Base-by-base conservation (phyloP, 2,888 invertebrate species). In the Rhyacophila evoluta region DNA sequence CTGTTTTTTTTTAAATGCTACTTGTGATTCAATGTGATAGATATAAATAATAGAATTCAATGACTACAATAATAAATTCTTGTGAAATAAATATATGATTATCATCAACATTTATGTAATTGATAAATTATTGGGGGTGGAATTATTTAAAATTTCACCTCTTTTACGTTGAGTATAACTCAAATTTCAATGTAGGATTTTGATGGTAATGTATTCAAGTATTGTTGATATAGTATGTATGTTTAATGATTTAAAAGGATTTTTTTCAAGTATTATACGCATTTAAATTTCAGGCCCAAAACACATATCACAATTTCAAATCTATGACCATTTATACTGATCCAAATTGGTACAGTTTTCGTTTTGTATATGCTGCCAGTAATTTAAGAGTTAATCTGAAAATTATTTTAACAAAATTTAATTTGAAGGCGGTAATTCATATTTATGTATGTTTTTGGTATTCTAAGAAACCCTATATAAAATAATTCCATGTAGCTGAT, bases 11-110 rank as follows among this genome's bases (percentile, higher is more conserved):
- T 55, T 71, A 55, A 41, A 70, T 70, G 70, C 69, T 75, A 69
- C 28, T 70, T 67, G 77, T 77, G 77, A 77, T 77, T 77, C 55
- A 29, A 67, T 77, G 77, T 77, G 77, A 77, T 77, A 76, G 27
- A 19, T 37, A 12, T 55, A 25, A 55, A 10, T 2, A 19, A 19
- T 55, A 55, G 55, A 55, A 55, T 25, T 55, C 55, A 55, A 55
- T 55, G 55, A 55, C 55, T 55, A 55, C 19, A 19, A 55, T 55
- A 55, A 55, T 55, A 55, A 55, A 19, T 55, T 25, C 12, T 41
- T 41, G 6, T 41, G 5, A 15, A 41, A 41, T 25, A 25, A 55
- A 55, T 55, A 55, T 25, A 55, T 10, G 2, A 55, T 55, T 55
- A 55, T 33, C 10, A 10, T 25, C 19, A 55, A n/a, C n/a, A n/a